phyloP scores from a whole-genome alignment of 1,140 invertebrate genomes.

The Dendroctonus valens region DNA sequence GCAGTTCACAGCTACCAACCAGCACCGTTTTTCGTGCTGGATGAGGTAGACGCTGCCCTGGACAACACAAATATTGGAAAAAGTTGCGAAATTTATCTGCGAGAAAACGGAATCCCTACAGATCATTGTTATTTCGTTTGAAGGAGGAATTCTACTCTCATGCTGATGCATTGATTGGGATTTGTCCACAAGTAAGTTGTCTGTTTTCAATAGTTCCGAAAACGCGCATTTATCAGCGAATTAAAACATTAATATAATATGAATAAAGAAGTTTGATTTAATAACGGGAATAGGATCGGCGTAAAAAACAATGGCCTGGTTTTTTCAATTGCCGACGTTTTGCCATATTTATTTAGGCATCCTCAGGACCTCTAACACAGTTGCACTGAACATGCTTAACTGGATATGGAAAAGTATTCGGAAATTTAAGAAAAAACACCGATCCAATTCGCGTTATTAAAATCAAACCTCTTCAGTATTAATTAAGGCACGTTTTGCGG shows the following conservation, averaged over 20 bases:
- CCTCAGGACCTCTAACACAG: no score
- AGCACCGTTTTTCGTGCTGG: conserved; percentile 98
- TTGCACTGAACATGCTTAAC: no score
- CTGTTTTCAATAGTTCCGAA: conserved; percentile 19
- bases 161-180: conserved; percentile 95
- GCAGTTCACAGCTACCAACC: conserved; percentile 98
- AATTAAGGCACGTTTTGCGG: no score
- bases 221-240: no score
- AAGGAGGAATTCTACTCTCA: conserved; percentile 99
- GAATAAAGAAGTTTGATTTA: no score
- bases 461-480: not conserved
- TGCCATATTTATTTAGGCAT: no score
- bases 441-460: conserved; percentile 23
- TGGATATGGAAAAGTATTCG: no score
- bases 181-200: conserved; percentile 87
- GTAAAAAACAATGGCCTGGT: no score
- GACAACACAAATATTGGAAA: conserved; percentile 99
- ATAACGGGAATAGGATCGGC: no score
- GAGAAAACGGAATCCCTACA: conserved; percentile 83
- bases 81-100: conserved; percentile 87
- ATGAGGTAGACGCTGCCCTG: conserved; percentile 98
- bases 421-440: not conserved
- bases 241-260: no score
- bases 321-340: no score
- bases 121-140: conserved; percentile 98